Evolutionary conservation across 2,888 invertebrate species (phyloP), one percentile per base, ranked within the genome.

Genomic region (Subacronicta megacephala): DNA sequence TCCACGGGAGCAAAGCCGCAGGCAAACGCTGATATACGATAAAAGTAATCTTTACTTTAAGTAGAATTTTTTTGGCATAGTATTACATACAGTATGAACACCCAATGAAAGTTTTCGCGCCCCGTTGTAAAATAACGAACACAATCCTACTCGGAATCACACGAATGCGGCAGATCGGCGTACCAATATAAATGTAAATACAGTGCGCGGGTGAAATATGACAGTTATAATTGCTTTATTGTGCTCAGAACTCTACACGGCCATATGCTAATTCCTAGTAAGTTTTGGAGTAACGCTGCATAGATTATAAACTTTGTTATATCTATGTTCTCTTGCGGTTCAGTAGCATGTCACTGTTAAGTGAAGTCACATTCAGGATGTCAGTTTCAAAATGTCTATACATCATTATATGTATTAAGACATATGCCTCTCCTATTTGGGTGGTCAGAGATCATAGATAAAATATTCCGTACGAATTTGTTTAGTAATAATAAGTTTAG

Each of bases 141-240:
- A 42, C 63, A 50, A 60, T 62, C 45, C 64, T 17, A 49, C 41
- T 38, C 56, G 36, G 50, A 43, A 44, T 52, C 51, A 50, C 52
- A 54, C 35, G 49, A 46, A 46, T 59, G 38, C 57, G 46, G 45
- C 43, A 59, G 60, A 67, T 71, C 71, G 42, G 31, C 80, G 35
- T 81, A 83, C 87, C 93, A 93, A 94, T 94, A 93, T 94, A 94
- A 90, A 94, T 94, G 93, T 93, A 91, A 94, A 94, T 94, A 92
- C 74, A 83, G 80, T 68, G 72, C 62, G 65, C 75, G 81, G 82
- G 81, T 90, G 92, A 93, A 93, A 93, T 93, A 92, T 92, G 91
- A 89, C 93, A 87, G 90, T 88, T 89, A 92, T 93, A 93, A 94
- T 94, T 94, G 92, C 90, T 93, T 93, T 93, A 93, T 93, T 93